Evolutionary conservation across 2,797 vertebrate genomes (phyloP).

Genomic region (Muscicapa striata): DNA sequence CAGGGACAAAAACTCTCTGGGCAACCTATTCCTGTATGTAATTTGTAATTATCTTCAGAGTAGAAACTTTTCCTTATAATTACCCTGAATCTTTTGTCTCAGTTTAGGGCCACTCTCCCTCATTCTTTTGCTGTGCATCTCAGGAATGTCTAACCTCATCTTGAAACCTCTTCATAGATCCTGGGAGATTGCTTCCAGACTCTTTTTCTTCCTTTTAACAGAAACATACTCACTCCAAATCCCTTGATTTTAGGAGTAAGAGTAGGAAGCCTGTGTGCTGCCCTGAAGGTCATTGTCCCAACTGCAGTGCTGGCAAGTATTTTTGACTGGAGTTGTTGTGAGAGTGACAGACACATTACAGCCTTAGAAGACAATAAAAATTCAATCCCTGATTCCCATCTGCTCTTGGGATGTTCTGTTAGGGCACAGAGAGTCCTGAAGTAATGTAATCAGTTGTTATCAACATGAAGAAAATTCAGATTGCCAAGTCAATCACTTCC

Average conservation of each 20-base stretch:
- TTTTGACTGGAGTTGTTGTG: background rate
- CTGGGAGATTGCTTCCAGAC: background rate
- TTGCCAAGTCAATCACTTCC: background rate
- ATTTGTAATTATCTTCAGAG: background rate
- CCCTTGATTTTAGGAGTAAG: background rate
- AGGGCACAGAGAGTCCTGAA: background rate
- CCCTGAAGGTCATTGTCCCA: background rate
- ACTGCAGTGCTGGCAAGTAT: background rate
- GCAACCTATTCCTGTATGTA: background rate
- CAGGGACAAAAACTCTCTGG: background rate
- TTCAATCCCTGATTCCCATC: background rate
- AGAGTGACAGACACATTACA: background rate
- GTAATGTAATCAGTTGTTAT: background rate
- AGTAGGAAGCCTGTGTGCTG: background rate
- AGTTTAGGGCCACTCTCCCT: background rate
- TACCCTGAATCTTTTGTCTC: background rate
- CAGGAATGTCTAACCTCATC: background rate
- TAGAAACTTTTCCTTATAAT: background rate
- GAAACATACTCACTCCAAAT: background rate
- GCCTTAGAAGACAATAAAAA: background rate
- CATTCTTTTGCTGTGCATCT: background rate
- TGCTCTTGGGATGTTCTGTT: background rate
- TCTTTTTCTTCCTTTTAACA: background rate
- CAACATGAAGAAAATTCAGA: background rate
- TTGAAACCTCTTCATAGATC: background rate